Evolutionary conservation across 2,797 vertebrate species (phyloP).

Genomic region (Coccyzus lansbergi): DNA sequence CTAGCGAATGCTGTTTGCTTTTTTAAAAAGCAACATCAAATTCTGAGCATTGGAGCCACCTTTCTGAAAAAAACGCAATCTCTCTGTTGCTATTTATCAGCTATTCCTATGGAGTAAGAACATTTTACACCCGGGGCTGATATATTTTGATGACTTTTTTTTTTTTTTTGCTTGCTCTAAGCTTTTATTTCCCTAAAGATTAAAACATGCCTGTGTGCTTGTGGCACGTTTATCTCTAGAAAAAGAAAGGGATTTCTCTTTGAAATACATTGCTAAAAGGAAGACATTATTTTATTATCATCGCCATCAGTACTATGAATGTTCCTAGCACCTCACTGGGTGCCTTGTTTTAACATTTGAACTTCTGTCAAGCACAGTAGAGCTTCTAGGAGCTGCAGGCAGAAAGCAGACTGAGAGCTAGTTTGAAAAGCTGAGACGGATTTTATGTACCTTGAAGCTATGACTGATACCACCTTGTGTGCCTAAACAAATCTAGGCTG

Average conservation of each 20-base stretch:
- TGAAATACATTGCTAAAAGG: neutral
- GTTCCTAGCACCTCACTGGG: neutral
- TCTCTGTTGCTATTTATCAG: neutral
- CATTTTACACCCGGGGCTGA: neutral
- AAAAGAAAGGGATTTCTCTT: neutral
- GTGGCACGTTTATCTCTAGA: neutral
- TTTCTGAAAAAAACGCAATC: neutral
- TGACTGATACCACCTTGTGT: neutral
- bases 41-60: neutral
- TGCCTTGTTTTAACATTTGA: neutral
- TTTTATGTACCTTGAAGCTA: neutral
- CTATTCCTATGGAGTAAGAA: neutral
- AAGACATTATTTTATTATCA: neutral
- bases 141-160: neutral
- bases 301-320: neutral
- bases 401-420: neutral
- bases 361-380: neutral
- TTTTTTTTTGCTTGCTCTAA: neutral
- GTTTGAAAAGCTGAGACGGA: neutral
- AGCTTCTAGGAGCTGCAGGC: neutral
- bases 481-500: neutral
- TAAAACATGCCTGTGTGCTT: neutral
- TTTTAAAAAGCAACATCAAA: neutral
- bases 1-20: neutral
- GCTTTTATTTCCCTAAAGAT: neutral